Evolutionary conservation across 2,113 vertebrate species (phyloP), one percentile per base, ranked within the genome.

Genomic region (Emydura subglobosa): DNA sequence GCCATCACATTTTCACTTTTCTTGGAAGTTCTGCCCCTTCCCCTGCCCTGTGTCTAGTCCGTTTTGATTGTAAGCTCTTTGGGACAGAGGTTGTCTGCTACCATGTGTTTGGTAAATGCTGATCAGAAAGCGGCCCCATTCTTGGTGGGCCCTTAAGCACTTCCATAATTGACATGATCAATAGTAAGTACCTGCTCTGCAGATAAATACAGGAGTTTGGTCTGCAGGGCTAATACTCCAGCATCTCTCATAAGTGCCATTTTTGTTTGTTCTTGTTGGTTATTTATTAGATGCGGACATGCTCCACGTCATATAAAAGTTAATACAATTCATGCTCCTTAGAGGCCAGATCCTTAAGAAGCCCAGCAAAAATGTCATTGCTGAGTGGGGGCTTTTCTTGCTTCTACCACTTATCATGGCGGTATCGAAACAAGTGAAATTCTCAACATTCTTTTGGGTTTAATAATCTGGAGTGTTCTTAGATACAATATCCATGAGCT

Each of bases 341-440:
- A 34, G 14, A 17, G n/a, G 29, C 31, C 61, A 65, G 61, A 14
- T 31, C 14, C 61, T 65, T 65, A 65, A 34, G 31, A 68, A 68
- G 31, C 16, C 61, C 16, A 19, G 34, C 16, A n/a, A 19, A n/a
- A n/a, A 19, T 2, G 31, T 17, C 31, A 16, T n/a, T 22, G 25
- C 72, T 44, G 42, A 7, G 24, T 0, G 0, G 39, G 9, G 57
- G 13, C n/a, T 53, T 12, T 80, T n/a, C 47, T 17, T 24, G 17
- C 55, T 2, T 0, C 27, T 79, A n/a, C 5, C 5, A 10, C 2
- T 19, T 22, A 11, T 82, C 1, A 0, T 5, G 42, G 8, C 19
- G 72, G 3, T 47, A 10, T 61, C 11, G 82, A 31, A 83, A 27
- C 49, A 42, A 24, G 6, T 42, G 86, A 74, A 61, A 53, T 79